Percentiles rank a stretch among this genome's conserved stretches.
Evolutionary conservation across 2,113 vertebrate species (phyloP).

Genomic region (Clarias gariepinus): DNA sequence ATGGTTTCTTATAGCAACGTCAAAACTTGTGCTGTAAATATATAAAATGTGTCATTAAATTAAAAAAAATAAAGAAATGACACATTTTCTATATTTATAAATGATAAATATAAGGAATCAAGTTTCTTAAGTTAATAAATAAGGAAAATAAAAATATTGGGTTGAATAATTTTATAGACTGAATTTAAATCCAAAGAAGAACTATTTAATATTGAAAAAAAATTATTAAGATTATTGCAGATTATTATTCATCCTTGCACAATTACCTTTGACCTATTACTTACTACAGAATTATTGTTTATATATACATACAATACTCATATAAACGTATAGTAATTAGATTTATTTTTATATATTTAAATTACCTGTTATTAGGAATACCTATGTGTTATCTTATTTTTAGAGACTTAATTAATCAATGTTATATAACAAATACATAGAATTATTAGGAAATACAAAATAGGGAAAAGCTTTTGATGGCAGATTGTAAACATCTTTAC

Average conservation of each 20-base stretch:
- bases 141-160: no score
- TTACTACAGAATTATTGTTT: background rate
- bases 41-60: no score
- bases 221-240: background rate
- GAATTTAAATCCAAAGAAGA: background rate
- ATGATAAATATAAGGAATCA: no score
- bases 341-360: background rate
- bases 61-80: no score
- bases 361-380: background rate
- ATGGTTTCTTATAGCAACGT: no score
- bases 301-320: background rate
- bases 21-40: no score
- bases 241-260: background rate
- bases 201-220: background rate
- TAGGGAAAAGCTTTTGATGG: no score
- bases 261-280: background rate
- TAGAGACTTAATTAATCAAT: background rate
- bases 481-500: background rate
- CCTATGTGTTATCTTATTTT: background rate
- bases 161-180: background rate
- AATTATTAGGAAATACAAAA: background rate
- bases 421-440: background rate
- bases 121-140: no score
- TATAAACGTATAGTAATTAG: background rate
- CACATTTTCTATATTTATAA: no score